Evolutionary conservation across 2,888 invertebrate genomes (phyloP).

Genomic region (Cheilosia variabilis): DNA sequence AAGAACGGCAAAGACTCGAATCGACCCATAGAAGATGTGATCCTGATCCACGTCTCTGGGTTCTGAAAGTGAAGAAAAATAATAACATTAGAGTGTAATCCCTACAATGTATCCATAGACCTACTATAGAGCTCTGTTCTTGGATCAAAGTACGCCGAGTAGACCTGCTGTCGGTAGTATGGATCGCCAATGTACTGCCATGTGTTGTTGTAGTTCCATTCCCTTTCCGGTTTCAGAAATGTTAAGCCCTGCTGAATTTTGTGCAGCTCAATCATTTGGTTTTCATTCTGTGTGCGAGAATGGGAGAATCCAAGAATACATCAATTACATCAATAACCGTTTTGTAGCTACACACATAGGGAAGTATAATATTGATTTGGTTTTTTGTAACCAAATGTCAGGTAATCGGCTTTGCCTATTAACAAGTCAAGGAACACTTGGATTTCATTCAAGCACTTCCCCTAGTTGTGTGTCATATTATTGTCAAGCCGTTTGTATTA

Average conservation of each 20-base stretch:
- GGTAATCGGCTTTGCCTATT: conserved; percentile 33
- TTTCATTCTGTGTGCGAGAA: conserved; percentile 78
- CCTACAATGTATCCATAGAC: not conserved
- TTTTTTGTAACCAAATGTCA: not conserved
- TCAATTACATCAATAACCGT: conserved; percentile 28
- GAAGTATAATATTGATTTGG: conserved; percentile 43
- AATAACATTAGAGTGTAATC: not conserved
- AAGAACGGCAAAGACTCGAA: conserved; percentile 80
- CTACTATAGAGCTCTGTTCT: conserved; percentile 81
- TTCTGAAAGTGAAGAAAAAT: conserved; percentile 56
- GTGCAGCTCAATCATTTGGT: conserved; percentile 78
- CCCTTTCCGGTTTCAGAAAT: conserved; percentile 78
- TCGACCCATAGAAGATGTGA: conserved; percentile 77
- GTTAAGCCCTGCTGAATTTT: conserved; percentile 78
- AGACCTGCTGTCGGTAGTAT: conserved; percentile 80
- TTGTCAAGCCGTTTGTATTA: conserved; percentile 30
- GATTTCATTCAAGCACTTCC: conserved; percentile 11
- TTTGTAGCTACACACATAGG: conserved; percentile 22
- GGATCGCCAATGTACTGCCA: conserved; percentile 81
- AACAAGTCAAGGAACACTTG: conserved; percentile 12
- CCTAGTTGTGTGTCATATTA: conserved; percentile 22
- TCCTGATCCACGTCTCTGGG: conserved; percentile 43
- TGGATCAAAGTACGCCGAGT: conserved; percentile 83
- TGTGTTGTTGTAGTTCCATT: conserved; percentile 81
- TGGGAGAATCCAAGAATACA: not conserved